Percentiles rank a stretch among this genome's conserved stretches.
Conservation (phyloP, 2,797 vertebrate species). For the Xenops minutus region DNA sequence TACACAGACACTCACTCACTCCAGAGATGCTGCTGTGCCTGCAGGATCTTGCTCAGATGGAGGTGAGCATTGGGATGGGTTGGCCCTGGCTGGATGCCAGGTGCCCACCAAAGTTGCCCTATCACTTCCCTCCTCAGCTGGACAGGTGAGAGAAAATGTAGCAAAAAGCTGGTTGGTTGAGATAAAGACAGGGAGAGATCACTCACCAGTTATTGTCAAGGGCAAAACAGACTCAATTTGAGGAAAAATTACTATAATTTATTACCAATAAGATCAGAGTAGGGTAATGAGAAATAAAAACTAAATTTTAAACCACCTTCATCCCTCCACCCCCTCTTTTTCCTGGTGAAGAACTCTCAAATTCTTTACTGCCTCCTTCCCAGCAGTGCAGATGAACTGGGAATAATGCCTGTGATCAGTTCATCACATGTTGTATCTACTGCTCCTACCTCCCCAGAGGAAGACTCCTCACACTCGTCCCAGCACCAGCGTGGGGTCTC, state of each 20-base stretch:
- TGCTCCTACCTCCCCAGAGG: not conserved
- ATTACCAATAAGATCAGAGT: not conserved
- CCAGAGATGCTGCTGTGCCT: not conserved
- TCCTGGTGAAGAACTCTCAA: not conserved
- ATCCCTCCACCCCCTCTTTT: not conserved
- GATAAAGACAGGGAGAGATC: not conserved
- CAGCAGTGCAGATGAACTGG: rapidly evolving
- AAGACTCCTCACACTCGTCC: not conserved
- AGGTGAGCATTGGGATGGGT: not conserved
- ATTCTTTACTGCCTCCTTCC: not conserved
- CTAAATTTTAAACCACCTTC: not conserved
- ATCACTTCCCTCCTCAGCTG: not conserved
- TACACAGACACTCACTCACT: not conserved
- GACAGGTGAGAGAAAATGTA: not conserved
- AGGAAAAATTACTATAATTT: not conserved
- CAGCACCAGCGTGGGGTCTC: not conserved
- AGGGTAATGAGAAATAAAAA: not conserved
- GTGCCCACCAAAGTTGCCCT: not conserved
- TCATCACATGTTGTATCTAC: not conserved
- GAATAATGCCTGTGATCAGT: not conserved
- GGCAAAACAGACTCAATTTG: not conserved
- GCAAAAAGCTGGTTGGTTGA: not conserved
- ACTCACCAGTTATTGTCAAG: not conserved
- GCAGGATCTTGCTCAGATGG: rapidly evolving
- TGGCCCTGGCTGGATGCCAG: not conserved